Conservation (phyloP, 2,888 invertebrate species). For the Dryadula phaetusa region DNA sequence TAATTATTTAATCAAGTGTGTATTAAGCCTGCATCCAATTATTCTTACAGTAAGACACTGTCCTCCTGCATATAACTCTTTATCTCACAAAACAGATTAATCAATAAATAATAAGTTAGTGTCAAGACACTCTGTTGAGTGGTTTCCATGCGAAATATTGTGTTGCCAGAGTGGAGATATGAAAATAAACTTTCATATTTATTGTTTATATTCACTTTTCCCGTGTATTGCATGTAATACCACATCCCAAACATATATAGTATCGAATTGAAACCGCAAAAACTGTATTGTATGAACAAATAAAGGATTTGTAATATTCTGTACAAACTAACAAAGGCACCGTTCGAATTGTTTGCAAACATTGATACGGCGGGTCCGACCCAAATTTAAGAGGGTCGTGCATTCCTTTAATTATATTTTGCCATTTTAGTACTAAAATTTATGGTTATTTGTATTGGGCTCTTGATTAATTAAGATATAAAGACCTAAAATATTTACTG, state of each 20-base stretch:
- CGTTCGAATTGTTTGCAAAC: constrained; percentile 63
- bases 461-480: constrained; percentile 4
- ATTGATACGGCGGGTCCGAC: constrained; percentile 60
- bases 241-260: background rate
- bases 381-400: constrained; percentile 54
- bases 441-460: constrained; percentile 6
- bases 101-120: too few species aligned
- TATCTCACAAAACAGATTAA: too few species aligned
- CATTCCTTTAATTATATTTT: constrained; percentile 56
- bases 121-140: too few species aligned
- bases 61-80: too few species aligned
- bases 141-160: too few species aligned
- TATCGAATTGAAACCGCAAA: constrained; percentile 1
- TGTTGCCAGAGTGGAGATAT: too few species aligned
- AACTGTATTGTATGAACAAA: constrained; percentile 25
- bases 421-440: constrained; percentile 39
- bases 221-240: background rate
- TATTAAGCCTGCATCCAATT: too few species aligned
- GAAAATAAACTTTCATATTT: too few species aligned
- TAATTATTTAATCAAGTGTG: too few species aligned
- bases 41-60: too few species aligned
- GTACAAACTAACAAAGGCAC: constrained; percentile 42
- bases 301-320: constrained; percentile 35
- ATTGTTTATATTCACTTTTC: background rate
- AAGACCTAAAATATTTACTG: background rate